Base-by-base conservation (phyloP, 2,888 invertebrate species). In the Cataglyphis altisquamis region DNA sequence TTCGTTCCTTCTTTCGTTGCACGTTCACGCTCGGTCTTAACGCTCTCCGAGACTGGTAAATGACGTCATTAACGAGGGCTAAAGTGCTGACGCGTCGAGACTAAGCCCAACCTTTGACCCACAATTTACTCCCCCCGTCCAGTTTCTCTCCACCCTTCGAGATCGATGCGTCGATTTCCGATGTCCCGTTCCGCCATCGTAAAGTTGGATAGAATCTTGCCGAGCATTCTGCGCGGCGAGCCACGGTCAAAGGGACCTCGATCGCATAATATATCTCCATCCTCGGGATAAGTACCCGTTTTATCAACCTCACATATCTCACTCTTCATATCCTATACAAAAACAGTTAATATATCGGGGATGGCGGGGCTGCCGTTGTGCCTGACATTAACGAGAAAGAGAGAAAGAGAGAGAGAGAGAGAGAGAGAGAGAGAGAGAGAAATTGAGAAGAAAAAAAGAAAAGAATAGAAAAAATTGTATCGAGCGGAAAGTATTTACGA, bases 21-120 rank as follows among this genome's bases (percentile, higher is more conserved):
- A 62, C 64, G 67, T 84, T 84, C 86, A 84, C 75, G 84, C 82
- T 84, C 84, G 84, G 84, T 80, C 85, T 83, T 84, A 86, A 72
- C 63, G 86, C 86, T 83, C 88, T 81, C 84, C 73, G 90, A 90
- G 92, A 91, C 91, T 90, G 88, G 92, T 93, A 93, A 93, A 93
- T 92, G 91, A 93, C 90, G 91, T 93, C 92, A 93, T 93, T 93
- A 93, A 92, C 90, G 92, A 91, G 87, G 60, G 89, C 89, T 89
- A 93, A 93, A 93, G 91, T 90, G 93, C 93, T 93, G 93, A 93
- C 93, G 92, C 91, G 91, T 90, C 88, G 90, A 89, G 91, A 91
- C 92, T 91, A 90, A 89, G 90, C 89, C 90, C 86, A 87, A 88
- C 89, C 90, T 89, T 90, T 89, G 89, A 92, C 88, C 88, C 90